A percentile compares a stretch with the other conserved stretches of the same genome.
These are phyloP conservation scores for Microcaecilia unicolor DNA, from an alignment of 2,797 vertebrate species.

Conservation along the genomic window DNA sequence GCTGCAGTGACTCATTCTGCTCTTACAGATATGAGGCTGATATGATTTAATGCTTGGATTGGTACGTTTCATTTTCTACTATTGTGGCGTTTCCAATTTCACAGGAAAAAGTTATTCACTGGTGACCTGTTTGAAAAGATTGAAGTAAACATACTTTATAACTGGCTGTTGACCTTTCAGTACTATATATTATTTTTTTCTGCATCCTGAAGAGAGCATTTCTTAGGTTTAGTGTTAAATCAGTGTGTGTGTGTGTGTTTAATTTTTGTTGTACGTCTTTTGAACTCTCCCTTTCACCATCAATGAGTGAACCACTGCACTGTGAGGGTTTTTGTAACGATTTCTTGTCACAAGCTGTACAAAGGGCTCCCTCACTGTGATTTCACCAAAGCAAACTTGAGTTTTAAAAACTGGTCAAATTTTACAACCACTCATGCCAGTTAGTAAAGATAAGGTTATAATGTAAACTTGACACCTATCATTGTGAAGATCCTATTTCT, in stretches of 20 bases:
- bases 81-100: constrained; percentile 6
- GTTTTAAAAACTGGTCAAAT: no score
- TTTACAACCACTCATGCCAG: no score
- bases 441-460: no score
- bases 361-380: constrained; percentile 21
- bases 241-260: no score
- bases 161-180: no score
- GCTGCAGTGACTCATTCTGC: constrained; percentile 26
- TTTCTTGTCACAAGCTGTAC: constrained; percentile 37
- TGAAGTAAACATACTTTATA: no score
- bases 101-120: background rate
- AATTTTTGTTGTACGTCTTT: constrained; percentile 18
- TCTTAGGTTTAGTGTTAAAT: no score
- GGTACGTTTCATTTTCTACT: background rate
- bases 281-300: constrained; percentile 24
- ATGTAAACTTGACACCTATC: no score
- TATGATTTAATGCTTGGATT: background rate
- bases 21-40: constrained; percentile 2
- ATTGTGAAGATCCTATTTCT: no score
- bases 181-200: no score
- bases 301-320: constrained; percentile 8
- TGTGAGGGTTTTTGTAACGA: constrained; percentile 45
- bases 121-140: background rate
- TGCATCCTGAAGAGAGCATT: no score
- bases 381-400: constrained; percentile 21